Conservation (phyloP, 2,797 vertebrate species). For the Bovichtus variegatus region DNA sequence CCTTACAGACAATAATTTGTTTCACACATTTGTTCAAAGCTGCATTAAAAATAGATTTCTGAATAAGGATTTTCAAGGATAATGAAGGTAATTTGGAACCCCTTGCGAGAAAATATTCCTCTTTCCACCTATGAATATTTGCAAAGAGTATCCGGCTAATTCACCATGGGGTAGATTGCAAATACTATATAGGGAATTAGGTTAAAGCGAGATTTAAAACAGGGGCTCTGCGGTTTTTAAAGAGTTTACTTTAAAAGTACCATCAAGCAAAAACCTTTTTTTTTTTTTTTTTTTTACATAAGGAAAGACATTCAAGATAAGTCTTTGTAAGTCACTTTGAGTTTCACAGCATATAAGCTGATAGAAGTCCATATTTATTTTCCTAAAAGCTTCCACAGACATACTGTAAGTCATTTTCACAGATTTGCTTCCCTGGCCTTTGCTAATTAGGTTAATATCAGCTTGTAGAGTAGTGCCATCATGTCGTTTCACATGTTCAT, state of each 20-base stretch:
- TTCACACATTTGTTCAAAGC: conserved; percentile 47
- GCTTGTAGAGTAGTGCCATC: conserved; percentile 16
- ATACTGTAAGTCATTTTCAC: conserved; percentile 6
- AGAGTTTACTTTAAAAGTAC: conserved; percentile 22
- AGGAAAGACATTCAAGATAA: background rate
- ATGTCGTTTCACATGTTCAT: conserved; percentile 32
- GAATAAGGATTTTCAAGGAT: conserved; percentile 56
- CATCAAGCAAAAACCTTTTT: background rate
- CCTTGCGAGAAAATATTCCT: conserved; percentile 32
- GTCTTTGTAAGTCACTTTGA: conserved; percentile 9
- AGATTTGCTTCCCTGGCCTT: conserved; percentile 23
- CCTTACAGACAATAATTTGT: conserved; percentile 33
- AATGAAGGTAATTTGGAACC: conserved; percentile 60
- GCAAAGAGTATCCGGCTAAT: conserved; percentile 45
- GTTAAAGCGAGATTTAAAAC: conserved; percentile 43
- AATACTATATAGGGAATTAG: conserved; percentile 44
- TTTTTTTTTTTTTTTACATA: background rate
- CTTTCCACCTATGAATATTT: conserved; percentile 45
- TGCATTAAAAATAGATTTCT: conserved; percentile 57
- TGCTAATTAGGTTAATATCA: conserved; percentile 61
- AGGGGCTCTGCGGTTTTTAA: background rate
- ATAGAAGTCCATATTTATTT: conserved; percentile 30
- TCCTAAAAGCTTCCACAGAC: conserved; percentile 3
- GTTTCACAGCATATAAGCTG: background rate
- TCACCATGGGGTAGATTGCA: conserved; percentile 34